A percentile compares a stretch with the other conserved stretches of the same genome.
phyloP scores from a whole-genome alignment of 1,140 invertebrate species.

The Ostrea edulis region DNA sequence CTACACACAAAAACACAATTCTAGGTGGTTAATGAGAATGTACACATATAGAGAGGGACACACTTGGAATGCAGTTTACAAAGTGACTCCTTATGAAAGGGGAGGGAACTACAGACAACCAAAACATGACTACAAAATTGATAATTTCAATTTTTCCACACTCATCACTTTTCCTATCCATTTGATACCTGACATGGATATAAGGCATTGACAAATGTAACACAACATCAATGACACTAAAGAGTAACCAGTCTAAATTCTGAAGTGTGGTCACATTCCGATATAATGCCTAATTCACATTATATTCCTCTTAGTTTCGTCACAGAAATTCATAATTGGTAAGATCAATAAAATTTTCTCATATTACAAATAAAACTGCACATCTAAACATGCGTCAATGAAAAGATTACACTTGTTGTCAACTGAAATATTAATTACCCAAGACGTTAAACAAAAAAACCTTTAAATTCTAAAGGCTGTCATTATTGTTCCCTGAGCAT shows the following conservation, averaged over 20 bases:
- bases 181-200: neutral
- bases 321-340: neutral
- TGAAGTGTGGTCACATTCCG: neutral
- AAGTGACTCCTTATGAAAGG: neutral
- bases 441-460: neutral
- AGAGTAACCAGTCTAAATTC: neutral
- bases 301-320: neutral
- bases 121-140: neutral
- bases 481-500: conserved; percentile 8
- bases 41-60: conserved; percentile 11
- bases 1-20: conserved; percentile 8
- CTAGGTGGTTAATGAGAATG: conserved; percentile 2
- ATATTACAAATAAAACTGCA: conserved; percentile 26
- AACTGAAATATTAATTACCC: conserved; percentile 9
- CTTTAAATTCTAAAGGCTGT: neutral
- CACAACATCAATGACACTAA: neutral
- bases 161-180: neutral
- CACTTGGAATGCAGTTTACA: conserved; percentile 18
- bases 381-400: neutral
- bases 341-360: neutral
- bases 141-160: neutral
- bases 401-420: neutral
- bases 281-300: conserved; percentile 17
- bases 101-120: neutral
- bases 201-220: conserved; percentile 24